phyloP scores from a whole-genome alignment of 1,140 invertebrate genomes.

The Kradibia gibbosae region DNA sequence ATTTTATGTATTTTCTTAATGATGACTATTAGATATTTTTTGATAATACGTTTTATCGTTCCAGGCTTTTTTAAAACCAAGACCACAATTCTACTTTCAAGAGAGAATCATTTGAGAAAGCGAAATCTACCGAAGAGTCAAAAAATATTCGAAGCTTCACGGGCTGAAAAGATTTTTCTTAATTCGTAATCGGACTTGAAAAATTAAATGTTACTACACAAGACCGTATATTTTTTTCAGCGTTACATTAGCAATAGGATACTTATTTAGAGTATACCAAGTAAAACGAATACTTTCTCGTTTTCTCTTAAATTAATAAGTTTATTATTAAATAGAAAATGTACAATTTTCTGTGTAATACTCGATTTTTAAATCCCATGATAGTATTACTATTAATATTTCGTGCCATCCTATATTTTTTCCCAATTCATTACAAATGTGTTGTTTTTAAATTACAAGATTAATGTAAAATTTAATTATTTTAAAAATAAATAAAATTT shows the following conservation, averaged over 20 bases:
- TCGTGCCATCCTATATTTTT: no score
- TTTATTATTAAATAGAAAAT: background rate
- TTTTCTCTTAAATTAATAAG: background rate
- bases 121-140: background rate
- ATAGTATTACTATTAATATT: no score
- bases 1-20: conserved; percentile 15
- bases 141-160: background rate
- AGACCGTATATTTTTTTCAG: background rate
- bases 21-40: conserved; percentile 12
- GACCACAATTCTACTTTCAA: background rate
- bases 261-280: background rate
- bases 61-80: background rate
- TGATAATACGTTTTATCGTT: conserved; percentile 24
- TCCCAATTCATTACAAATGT: no score
- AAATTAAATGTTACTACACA: background rate
- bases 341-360: background rate
- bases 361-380: no score
- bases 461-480: background rate
- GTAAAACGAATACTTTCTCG: conserved; percentile 6
- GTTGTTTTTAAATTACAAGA: background rate
- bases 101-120: background rate
- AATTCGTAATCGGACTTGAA: background rate
- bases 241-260: background rate
- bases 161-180: background rate
- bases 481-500: background rate